These are phyloP conservation scores for Caenorhabditis remanei DNA, from an alignment of 1,140 invertebrate genomes.

Conservation along the genomic window DNA sequence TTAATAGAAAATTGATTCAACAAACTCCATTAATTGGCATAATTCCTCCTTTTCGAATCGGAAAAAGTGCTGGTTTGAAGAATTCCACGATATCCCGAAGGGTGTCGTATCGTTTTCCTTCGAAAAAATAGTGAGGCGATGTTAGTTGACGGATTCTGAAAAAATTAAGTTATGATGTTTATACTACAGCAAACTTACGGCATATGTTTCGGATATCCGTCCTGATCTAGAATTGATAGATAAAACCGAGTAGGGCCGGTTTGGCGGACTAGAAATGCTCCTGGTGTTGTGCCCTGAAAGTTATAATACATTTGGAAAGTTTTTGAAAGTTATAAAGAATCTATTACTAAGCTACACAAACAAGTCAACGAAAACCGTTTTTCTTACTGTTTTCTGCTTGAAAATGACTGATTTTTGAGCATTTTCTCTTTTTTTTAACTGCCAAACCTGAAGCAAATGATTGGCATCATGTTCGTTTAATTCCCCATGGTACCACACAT, in stretches of 20 bases:
- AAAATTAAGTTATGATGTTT: neutral
- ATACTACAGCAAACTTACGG: neutral
- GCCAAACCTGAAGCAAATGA: conserved; percentile 39
- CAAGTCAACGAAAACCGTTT: too few relatives aligned
- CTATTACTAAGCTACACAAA: too few relatives aligned
- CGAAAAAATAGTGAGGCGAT: conserved; percentile 40
- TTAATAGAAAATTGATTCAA: neutral
- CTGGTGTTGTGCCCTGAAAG: conserved; percentile 30
- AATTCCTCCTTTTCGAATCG: conserved; percentile 42
- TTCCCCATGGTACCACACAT: conserved; percentile 50
- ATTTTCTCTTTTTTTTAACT: too few relatives aligned
- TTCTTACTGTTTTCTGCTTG: too few relatives aligned
- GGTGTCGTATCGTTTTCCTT: conserved; percentile 25
- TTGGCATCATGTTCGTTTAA: conserved; percentile 45
- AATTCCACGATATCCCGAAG: conserved; percentile 10
- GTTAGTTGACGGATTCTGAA: conserved; percentile 46
- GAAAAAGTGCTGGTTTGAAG: conserved; percentile 1
- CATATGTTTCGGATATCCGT: conserved; percentile 33
- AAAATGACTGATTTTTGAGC: too few relatives aligned
- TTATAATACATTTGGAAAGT: neutral
- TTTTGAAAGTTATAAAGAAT: neutral
- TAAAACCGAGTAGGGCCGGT: neutral
- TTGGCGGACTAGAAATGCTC: conserved; percentile 20
- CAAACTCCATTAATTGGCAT: conserved; percentile 22
- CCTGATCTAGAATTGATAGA: neutral